Conservation (phyloP, 2,797 vertebrate species). For the Varecia variegata region DNA sequence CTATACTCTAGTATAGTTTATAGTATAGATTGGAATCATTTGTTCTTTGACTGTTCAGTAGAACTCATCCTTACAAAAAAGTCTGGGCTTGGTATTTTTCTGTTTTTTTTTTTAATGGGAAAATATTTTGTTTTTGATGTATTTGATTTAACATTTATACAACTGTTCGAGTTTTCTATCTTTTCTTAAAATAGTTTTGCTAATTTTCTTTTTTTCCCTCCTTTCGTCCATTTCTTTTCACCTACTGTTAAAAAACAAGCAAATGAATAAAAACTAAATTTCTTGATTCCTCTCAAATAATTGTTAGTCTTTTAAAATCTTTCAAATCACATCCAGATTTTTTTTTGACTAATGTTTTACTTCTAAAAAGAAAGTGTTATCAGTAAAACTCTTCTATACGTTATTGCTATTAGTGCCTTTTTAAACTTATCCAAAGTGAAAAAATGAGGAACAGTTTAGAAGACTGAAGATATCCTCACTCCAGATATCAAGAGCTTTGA, state of each 20-base stretch:
- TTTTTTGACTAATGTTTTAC: background rate
- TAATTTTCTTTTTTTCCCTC: background rate
- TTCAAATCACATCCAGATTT: background rate
- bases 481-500: background rate
- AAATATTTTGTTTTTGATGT: background rate
- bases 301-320: background rate
- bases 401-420: background rate
- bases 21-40: background rate
- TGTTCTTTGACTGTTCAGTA: background rate
- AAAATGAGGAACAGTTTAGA: background rate
- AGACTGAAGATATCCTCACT: background rate
- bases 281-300: constrained; percentile 12
- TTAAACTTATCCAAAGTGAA: background rate
- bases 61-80: background rate
- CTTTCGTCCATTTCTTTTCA: background rate
- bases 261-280: background rate
- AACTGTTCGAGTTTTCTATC: background rate
- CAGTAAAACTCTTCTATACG: background rate
- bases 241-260: background rate
- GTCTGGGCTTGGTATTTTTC: background rate
- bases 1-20: background rate
- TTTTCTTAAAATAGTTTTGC: constrained; percentile 6
- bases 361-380: constrained; percentile 15
- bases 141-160: background rate
- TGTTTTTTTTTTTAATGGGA: background rate